Evolutionary conservation across 2,888 invertebrate genomes (phyloP), one percentile per base, ranked within the genome.

Genomic region (Meghimatium bilineatum): DNA sequence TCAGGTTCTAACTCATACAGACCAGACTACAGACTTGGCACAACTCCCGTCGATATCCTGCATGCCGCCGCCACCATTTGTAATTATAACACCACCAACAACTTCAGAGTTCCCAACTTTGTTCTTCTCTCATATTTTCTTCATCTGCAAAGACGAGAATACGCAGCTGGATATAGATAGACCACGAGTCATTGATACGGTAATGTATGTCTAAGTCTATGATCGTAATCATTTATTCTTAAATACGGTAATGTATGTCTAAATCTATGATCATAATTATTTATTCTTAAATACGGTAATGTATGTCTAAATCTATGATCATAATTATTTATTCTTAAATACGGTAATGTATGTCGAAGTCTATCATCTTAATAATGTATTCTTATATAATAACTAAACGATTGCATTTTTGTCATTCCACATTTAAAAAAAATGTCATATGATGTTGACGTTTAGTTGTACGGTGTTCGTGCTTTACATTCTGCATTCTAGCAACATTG

Each of bases 231-330:
- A n/a, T n/a, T n/a, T n/a, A n/a, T n/a, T n/a, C n/a, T n/a, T n/a
- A n/a, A n/a, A 77, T 6, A 63, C n/a, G 63, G 77, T 77, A 77
- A 77, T 34, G 12, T n/a, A 56, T 17, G 12, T 63, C 5, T 63
- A 63, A 8, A 12, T 63, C 5, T 63, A 3, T 63, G 44, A 8
- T n/a, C n/a, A n/a, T n/a, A n/a, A n/a, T n/a, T n/a, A n/a, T n/a
- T n/a, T n/a, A n/a, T n/a, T n/a, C n/a, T n/a, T n/a, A n/a, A n/a
- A 77, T 6, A 63, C n/a, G 63, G 77, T 77, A 77, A 77, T 34
- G 12, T n/a, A 56, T 17, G 12, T 63, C 5, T 63, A 63, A 8
- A 12, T 63, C 5, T 63, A 3, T 63, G 44, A 8, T n/a, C n/a
- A n/a, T n/a, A n/a, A n/a, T n/a, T n/a, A n/a, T n/a, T n/a, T n/a